Conservation (phyloP, 2,797 vertebrate genomes). For the Enteromius viviparus region DNA sequence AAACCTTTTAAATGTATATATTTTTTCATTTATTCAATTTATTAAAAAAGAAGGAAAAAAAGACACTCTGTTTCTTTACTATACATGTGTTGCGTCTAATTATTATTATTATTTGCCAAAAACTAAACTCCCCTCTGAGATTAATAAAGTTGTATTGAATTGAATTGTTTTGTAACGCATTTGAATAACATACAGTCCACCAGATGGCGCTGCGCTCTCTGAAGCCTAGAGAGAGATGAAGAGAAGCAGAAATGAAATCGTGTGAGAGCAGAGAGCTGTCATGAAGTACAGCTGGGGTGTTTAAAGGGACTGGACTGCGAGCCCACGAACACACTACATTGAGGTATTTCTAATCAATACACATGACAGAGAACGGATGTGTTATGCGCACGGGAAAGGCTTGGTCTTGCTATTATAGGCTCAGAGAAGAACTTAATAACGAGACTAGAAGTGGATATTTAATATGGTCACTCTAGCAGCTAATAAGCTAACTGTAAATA, state of each 20-base stretch:
- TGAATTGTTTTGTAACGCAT: not conserved
- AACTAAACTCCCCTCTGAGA: too few relatives aligned
- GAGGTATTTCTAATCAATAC: slow-evolving; percentile 37
- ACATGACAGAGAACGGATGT: not conserved
- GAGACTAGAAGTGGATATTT: slow-evolving; percentile 26
- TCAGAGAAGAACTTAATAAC: not conserved
- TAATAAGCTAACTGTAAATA: slow-evolving; percentile 40
- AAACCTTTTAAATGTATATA: not conserved
- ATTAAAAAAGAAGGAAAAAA: too few relatives aligned
- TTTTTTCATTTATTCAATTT: not conserved
- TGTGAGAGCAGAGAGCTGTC: slow-evolving; percentile 50
- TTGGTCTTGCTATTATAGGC: not conserved
- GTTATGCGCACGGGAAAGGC: not conserved
- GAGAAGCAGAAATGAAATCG: slow-evolving; percentile 51
- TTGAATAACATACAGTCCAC: not conserved
- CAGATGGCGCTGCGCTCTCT: not conserved
- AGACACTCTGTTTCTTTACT: not conserved
- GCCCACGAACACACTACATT: slow-evolving; percentile 34
- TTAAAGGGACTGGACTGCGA: slow-evolving; percentile 53
- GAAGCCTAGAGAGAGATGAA: not conserved
- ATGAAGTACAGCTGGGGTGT: slow-evolving; percentile 57
- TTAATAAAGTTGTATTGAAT: not conserved
- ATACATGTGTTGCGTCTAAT: not conserved
- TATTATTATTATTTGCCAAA: too few relatives aligned
- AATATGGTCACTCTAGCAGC: slow-evolving; percentile 26